Evolutionary conservation across 2,113 vertebrate species (phyloP).

Genomic region (Neopipo cinnamomea): DNA sequence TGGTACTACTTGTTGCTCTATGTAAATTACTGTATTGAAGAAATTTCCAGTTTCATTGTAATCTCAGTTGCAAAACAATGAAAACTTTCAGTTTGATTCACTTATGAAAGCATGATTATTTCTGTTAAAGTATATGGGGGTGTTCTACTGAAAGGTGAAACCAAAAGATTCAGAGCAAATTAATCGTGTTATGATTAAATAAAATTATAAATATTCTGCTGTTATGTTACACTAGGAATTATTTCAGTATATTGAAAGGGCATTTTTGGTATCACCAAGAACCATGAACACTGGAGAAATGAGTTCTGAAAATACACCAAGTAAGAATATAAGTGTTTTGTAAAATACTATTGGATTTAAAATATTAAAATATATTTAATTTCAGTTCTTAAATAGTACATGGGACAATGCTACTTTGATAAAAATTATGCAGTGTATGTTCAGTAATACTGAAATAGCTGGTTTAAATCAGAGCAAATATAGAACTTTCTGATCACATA

Average conservation of each 20-base stretch:
- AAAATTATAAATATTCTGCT: not conserved
- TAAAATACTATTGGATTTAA: not conserved
- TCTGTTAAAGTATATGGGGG: not conserved
- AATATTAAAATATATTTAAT: not conserved
- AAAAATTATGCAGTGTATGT: not conserved
- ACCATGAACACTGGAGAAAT: not conserved
- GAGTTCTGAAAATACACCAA: not conserved
- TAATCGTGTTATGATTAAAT: not conserved
- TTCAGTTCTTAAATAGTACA: not conserved
- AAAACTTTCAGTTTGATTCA: not conserved
- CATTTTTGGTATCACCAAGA: not conserved
- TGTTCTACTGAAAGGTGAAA: not conserved
- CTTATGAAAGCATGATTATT: not conserved
- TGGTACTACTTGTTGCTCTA: not conserved
- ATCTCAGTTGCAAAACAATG: not conserved
- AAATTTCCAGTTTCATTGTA: not conserved
- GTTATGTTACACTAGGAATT: not conserved
- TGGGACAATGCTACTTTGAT: not conserved
- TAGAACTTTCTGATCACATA: not conserved
- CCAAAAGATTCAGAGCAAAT: not conserved
- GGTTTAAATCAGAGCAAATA: not conserved
- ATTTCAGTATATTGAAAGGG: not conserved
- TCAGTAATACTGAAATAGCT: not conserved
- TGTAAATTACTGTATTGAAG: not conserved
- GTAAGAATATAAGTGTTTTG: not conserved